Evolutionary conservation across 2,113 vertebrate species (phyloP).

Genomic region (Pygoscelis adeliae): DNA sequence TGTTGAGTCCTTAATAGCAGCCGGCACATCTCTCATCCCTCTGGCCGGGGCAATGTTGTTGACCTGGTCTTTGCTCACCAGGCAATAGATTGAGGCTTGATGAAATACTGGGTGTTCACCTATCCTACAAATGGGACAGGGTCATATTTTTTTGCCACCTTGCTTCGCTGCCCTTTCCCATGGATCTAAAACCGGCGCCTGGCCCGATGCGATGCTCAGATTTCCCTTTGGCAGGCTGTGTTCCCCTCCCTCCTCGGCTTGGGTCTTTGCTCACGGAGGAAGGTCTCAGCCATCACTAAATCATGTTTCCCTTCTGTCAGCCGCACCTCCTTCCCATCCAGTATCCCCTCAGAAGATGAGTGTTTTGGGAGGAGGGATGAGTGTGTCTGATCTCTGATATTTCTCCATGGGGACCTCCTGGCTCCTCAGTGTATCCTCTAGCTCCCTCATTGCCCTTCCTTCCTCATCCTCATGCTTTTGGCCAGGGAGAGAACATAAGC

Average conservation of each 20-base stretch:
- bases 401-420: not conserved
- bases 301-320: not conserved
- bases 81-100: not conserved
- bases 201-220: fast-evolving
- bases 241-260: not conserved
- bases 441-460: not conserved
- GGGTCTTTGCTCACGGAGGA: not conserved
- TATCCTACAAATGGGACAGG: not conserved
- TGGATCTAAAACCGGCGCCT: fast-evolving
- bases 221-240: not conserved
- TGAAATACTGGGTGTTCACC: not conserved
- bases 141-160: fast-evolving
- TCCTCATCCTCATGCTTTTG: not conserved
- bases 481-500: not conserved
- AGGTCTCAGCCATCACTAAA: not conserved
- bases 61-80: not conserved
- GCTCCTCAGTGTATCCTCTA: not conserved
- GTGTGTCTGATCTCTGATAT: not conserved
- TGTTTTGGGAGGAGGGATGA: not conserved
- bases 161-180: not conserved
- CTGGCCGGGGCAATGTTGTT: not conserved
- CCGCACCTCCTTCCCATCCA: not conserved
- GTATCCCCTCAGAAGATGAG: not conserved
- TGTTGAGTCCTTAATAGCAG: not conserved
- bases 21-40: fast-evolving